Conservation (phyloP, 2,797 vertebrate genomes). For the Phaenicophaeus curvirostris region DNA sequence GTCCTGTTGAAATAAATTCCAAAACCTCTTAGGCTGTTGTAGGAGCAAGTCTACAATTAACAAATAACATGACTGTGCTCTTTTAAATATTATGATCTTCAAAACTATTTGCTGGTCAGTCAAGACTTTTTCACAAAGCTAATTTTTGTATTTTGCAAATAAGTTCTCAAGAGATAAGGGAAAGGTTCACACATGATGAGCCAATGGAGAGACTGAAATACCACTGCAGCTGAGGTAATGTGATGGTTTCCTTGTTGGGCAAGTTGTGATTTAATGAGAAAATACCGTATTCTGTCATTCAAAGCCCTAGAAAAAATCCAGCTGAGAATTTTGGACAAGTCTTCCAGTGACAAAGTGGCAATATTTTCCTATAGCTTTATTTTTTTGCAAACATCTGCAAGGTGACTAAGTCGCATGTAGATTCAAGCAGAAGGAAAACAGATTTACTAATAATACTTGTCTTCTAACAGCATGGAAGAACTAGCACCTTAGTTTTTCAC, state of each 20-base stretch:
- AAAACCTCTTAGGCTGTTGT: background rate
- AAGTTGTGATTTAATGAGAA: conserved; percentile 11
- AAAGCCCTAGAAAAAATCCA: background rate
- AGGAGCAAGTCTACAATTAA: background rate
- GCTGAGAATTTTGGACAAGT: background rate
- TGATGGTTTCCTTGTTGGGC: background rate
- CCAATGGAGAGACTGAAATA: background rate
- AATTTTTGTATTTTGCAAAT: background rate
- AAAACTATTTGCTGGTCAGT: background rate
- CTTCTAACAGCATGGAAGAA: background rate
- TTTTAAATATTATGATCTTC: background rate
- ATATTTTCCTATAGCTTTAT: background rate
- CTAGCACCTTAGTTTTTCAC: background rate
- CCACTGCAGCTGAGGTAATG: background rate
- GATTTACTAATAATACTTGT: background rate
- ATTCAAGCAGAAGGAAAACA: background rate
- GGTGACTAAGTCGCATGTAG: background rate
- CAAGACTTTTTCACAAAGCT: background rate
- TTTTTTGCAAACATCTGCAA: background rate
- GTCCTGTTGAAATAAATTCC: background rate
- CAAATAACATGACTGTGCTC: fast-evolving
- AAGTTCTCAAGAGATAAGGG: background rate
- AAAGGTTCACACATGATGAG: background rate
- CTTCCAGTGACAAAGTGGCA: background rate
- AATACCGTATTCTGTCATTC: background rate